These are phyloP conservation scores for Platyrinchus mystaceus DNA, from an alignment of 2,797 vertebrate species.

Conservation along the genomic window DNA sequence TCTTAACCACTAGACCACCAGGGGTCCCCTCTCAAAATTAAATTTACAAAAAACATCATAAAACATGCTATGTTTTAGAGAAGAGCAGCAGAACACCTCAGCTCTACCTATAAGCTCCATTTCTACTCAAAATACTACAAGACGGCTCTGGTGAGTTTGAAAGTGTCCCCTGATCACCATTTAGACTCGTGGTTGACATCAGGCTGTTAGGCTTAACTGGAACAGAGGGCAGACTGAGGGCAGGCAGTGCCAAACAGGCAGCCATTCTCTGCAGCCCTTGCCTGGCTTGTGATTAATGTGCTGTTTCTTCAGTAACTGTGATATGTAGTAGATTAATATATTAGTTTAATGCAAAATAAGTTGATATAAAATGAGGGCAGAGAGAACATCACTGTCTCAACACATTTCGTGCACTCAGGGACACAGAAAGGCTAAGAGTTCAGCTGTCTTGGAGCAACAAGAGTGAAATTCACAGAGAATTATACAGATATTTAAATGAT, in stretches of 20 bases:
- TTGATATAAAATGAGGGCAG: not conserved
- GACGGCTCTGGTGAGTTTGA: slow-evolving; percentile 17
- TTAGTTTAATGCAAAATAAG: not conserved
- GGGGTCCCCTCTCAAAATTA: too few relatives aligned
- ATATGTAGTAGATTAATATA: not conserved
- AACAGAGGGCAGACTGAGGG: not conserved
- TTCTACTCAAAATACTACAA: slow-evolving; percentile 6
- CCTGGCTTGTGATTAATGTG: not conserved
- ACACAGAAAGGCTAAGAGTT: not conserved
- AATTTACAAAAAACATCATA: not conserved
- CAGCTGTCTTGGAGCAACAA: not conserved
- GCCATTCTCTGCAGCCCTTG: not conserved
- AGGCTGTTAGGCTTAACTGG: not conserved
- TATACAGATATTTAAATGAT: not conserved
- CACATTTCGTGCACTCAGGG: not conserved
- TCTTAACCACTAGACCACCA: too few relatives aligned
- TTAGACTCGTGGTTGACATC: not conserved
- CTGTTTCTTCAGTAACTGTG: not conserved
- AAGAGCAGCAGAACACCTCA: not conserved
- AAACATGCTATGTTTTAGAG: not conserved
- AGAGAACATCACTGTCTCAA: not conserved
- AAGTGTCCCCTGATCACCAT: not conserved
- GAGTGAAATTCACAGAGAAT: not conserved
- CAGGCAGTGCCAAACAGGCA: not conserved
- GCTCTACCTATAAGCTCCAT: not conserved